A percentile compares a stretch with the other conserved stretches of the same genome.
These are phyloP conservation scores for Drosophila sordidula DNA, from an alignment of 2,888 invertebrate species.

Conservation along the genomic window DNA sequence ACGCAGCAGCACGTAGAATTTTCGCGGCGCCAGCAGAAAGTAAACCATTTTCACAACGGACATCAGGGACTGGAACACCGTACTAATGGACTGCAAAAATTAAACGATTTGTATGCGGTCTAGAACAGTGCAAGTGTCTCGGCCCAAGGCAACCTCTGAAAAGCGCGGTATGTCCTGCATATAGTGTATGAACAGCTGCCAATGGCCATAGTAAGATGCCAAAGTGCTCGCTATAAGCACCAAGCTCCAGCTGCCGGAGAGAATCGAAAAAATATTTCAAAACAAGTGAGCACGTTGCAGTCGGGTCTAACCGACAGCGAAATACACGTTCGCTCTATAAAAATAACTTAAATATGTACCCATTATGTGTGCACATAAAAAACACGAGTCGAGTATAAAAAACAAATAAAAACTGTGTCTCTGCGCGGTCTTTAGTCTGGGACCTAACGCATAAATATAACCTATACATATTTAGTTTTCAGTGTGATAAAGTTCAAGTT, in stretches of 20 bases:
- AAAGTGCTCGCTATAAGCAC: conserved; percentile 50
- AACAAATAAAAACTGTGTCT: too few relatives aligned
- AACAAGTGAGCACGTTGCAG: too few relatives aligned
- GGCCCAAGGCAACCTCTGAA: conserved; percentile 57
- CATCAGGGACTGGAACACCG: conserved; percentile 59
- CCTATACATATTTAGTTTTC: too few relatives aligned
- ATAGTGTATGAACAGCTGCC: conserved; percentile 47
- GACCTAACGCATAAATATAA: too few relatives aligned
- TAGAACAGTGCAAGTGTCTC: background rate
- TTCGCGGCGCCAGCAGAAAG: conserved; percentile 63
- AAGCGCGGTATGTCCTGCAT: conserved; percentile 66
- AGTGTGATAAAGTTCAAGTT: too few relatives aligned
- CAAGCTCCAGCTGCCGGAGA: conserved; percentile 61
- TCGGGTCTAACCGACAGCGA: too few relatives aligned
- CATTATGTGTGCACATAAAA: too few relatives aligned
- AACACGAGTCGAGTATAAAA: too few relatives aligned
- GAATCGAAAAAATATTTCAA: background rate
- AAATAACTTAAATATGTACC: too few relatives aligned
- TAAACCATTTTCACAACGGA: conserved; percentile 70
- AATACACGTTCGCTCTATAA: too few relatives aligned
- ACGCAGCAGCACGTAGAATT: conserved; percentile 61
- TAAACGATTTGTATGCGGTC: conserved; percentile 30
- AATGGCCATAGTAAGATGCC: conserved; percentile 72
- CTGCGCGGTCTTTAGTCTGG: too few relatives aligned
- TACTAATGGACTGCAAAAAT: conserved; percentile 60